These are phyloP conservation scores for Anabacerthia variegaticeps DNA, from an alignment of 2,797 vertebrate species.

Conservation along the genomic window DNA sequence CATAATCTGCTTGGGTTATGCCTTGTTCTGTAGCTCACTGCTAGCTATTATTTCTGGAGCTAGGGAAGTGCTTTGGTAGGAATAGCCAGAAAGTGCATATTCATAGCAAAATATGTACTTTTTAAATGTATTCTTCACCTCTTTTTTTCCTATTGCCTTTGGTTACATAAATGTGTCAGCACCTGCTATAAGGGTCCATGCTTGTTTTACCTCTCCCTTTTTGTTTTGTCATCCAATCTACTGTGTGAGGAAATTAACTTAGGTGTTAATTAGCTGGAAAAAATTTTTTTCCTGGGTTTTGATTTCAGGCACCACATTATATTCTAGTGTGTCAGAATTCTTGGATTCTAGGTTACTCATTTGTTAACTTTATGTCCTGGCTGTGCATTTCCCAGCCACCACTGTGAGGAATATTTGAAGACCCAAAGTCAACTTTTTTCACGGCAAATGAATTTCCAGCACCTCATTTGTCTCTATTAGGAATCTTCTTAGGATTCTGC, in stretches of 20 bases:
- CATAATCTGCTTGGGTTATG: not conserved
- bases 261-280: not conserved
- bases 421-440: not conserved
- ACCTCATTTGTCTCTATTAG: not conserved
- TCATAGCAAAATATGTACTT: not conserved
- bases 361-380: not conserved
- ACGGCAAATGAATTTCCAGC: not conserved
- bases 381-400: not conserved
- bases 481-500: not conserved
- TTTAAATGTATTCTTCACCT: not conserved
- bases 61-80: not conserved
- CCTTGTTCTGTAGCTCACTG: not conserved
- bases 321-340: not conserved
- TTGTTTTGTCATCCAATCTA: not conserved
- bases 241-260: not conserved
- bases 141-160: not conserved
- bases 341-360: not conserved
- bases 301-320: not conserved
- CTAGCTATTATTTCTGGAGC: not conserved
- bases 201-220: not conserved
- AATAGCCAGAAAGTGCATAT: not conserved
- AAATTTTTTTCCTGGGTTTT: not conserved
- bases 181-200: not conserved
- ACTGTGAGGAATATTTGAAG: not conserved
- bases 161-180: not conserved